These are phyloP conservation scores for Patiria miniata DNA, from an alignment of 35 echinoderm and acorn worm species.

Conservation along the genomic window DNA sequence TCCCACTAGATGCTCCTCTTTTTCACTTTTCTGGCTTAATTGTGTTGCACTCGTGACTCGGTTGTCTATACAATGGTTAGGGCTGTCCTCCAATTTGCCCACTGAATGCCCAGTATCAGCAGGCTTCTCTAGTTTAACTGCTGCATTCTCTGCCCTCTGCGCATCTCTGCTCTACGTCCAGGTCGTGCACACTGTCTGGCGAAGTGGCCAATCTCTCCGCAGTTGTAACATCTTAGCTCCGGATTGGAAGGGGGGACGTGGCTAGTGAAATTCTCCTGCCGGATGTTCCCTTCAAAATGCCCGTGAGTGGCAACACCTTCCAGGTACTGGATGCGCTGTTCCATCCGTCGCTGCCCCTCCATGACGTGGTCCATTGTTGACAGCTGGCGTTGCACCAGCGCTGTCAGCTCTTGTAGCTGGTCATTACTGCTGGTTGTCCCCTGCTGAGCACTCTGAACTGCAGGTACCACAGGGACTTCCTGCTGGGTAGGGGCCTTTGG, in stretches of 20 bases:
- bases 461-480: background rate
- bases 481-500: too few species aligned
- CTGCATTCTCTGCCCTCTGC: background rate
- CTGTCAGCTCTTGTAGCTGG: background rate
- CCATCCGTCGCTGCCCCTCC: background rate
- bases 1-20: background rate
- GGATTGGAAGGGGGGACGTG: background rate
- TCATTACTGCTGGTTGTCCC: background rate
- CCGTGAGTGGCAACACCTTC: background rate
- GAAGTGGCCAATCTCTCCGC: conserved; percentile 19
- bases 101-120: conserved; percentile 26
- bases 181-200: background rate
- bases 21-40: background rate
- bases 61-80: background rate
- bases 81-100: background rate
- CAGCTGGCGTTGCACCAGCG: background rate
- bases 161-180: background rate
- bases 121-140: conserved; percentile 39
- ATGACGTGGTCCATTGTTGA: background rate
- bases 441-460: background rate
- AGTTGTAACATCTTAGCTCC: background rate
- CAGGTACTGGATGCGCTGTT: background rate
- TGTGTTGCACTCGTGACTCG: background rate
- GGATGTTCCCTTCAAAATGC: background rate
- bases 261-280: background rate